phyloP scores from a whole-genome alignment of 2,113 vertebrate genomes.

The Leptodactylus fuscus region DNA sequence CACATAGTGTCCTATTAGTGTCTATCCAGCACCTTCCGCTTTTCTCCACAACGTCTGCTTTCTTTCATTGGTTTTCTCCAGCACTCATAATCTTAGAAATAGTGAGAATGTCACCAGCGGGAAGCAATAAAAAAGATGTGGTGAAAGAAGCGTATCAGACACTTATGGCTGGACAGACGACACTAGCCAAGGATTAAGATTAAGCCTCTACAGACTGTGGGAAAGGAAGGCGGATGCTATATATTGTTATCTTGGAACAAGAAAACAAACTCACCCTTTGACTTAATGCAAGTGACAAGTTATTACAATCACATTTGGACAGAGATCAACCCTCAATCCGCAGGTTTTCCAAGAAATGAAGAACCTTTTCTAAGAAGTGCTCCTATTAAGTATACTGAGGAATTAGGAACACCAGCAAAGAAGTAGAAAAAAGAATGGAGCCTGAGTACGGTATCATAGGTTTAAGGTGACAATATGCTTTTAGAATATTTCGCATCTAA shows the following conservation, averaged over 20 bases:
- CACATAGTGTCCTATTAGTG: neutral
- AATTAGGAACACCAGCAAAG: neutral
- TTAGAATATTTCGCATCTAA: too few relatives aligned
- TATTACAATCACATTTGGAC: constrained; percentile 41
- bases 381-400: neutral
- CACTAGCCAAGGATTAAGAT: constrained; percentile 67
- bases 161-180: constrained; percentile 71
- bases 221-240: constrained; percentile 69
- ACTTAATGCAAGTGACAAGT: constrained; percentile 64
- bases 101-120: constrained; percentile 65
- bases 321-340: neutral
- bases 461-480: too few relatives aligned
- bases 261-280: constrained; percentile 65
- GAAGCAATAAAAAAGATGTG: constrained; percentile 63
- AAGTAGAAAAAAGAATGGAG: constrained; percentile 1
- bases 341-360: constrained; percentile 16
- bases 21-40: neutral
- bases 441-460: too few relatives aligned
- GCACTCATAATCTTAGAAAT: constrained; percentile 55
- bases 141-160: constrained; percentile 71
- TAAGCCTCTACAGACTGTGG: constrained; percentile 66
- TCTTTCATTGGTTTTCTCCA: neutral
- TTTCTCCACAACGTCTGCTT: too few relatives aligned
- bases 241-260: constrained; percentile 60
- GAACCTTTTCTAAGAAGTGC: constrained; percentile 7